Evolutionary conservation across 1,140 invertebrate genomes (phyloP).

Genomic region (Reticulitermes speratus): DNA sequence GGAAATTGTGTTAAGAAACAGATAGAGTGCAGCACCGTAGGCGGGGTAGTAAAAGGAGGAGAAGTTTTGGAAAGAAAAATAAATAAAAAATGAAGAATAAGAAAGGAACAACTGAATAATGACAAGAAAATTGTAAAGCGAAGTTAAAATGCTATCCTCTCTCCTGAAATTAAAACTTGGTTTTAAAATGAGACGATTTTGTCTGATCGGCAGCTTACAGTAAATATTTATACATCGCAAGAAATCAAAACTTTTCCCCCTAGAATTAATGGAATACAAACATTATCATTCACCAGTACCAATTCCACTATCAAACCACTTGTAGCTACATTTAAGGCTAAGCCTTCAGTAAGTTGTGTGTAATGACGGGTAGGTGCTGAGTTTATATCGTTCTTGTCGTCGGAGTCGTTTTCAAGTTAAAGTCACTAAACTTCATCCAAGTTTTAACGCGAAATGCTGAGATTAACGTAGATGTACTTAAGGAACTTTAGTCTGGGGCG

Average conservation of each 20-base stretch:
- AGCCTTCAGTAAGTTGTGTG: too few species aligned
- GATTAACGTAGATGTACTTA: too few species aligned
- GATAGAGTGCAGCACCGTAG: background rate
- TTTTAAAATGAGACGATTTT: background rate
- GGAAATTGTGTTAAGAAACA: background rate
- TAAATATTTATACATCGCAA: background rate
- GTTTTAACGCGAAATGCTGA: too few species aligned
- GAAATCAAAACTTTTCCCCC: background rate
- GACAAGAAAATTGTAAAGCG: background rate
- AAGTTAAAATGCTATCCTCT: background rate
- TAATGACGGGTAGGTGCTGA: too few species aligned
- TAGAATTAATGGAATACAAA: background rate
- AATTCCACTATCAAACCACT: background rate
- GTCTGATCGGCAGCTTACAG: background rate
- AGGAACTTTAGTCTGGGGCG: too few species aligned
- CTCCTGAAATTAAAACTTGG: background rate
- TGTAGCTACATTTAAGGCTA: background rate
- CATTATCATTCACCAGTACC: background rate
- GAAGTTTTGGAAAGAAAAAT: background rate
- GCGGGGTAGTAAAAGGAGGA: background rate
- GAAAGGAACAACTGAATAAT: background rate
- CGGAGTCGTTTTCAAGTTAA: too few species aligned
- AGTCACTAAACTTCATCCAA: too few species aligned
- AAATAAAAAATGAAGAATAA: background rate
- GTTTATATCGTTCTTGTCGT: too few species aligned